Evolutionary conservation across 2,888 invertebrate species (phyloP).

Genomic region (Cephalotes varians): DNA sequence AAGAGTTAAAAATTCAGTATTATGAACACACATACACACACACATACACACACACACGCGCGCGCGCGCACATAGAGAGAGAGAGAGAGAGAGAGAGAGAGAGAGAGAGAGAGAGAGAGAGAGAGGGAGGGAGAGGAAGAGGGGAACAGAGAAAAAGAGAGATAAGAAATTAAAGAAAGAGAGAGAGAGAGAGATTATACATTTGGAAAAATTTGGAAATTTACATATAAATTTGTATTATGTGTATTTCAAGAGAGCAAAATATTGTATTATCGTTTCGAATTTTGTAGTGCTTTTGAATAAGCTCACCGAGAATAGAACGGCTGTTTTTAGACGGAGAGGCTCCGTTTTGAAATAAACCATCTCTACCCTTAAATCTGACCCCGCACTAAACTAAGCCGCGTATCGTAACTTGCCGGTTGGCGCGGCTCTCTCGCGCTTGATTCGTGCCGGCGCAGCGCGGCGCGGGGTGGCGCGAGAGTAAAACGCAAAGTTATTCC

Average conservation of each 20-base stretch:
- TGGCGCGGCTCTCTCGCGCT: constrained; percentile 73
- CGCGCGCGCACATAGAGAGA: too few species aligned
- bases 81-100: background rate
- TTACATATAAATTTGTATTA: background rate
- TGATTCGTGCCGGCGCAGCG: constrained; percentile 73
- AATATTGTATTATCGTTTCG: constrained; percentile 25
- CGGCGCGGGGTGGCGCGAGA: constrained; percentile 62
- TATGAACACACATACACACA: too few species aligned
- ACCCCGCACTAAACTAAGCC: constrained; percentile 40
- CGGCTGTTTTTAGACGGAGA: background rate
- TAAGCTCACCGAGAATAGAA: constrained; percentile 14
- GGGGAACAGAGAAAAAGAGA: too few species aligned
- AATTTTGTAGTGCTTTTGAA: constrained; percentile 13
- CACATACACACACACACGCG: too few species aligned
- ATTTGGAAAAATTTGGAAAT: background rate
- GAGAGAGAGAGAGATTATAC: too few species aligned
- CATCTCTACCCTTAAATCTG: constrained; percentile 28
- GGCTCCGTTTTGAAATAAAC: constrained; percentile 29
- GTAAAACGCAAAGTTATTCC: constrained; percentile 82
- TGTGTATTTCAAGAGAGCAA: background rate
- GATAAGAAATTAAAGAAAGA: too few species aligned
- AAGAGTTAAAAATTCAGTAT: background rate
- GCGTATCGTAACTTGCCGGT: constrained; percentile 67
- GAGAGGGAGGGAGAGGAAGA: background rate
- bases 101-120: too few species aligned